Conservation (phyloP, 2,888 invertebrate species). For the Myopa testacea region DNA sequence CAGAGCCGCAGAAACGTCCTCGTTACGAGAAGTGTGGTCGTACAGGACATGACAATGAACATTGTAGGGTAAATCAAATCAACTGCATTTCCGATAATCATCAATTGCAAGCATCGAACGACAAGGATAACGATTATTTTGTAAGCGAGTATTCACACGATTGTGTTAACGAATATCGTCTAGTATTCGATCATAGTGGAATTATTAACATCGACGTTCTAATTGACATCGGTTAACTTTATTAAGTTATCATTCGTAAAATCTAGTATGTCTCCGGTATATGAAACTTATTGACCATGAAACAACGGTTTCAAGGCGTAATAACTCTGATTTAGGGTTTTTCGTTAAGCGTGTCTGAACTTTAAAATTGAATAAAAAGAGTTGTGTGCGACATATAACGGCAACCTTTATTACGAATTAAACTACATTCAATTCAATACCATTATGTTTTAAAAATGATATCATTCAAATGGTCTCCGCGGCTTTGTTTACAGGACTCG, state of each 20-base stretch:
- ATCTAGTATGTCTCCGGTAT: constrained; percentile 25
- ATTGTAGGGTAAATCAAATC: constrained; percentile 26
- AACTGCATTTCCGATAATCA: constrained; percentile 23
- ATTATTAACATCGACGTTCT: constrained; percentile 24
- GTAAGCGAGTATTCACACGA: constrained; percentile 12
- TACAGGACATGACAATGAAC: constrained; percentile 24
- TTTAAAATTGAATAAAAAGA: too few relatives aligned
- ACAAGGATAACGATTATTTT: constrained; percentile 19
- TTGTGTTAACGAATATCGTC: constrained; percentile 15
- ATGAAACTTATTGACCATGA: too few relatives aligned
- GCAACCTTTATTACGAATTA: too few relatives aligned
- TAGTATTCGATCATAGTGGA: constrained; percentile 18
- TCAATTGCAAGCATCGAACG: constrained; percentile 22
- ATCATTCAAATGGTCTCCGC: too few relatives aligned
- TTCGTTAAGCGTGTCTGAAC: too few relatives aligned
- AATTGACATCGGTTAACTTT: constrained; percentile 35
- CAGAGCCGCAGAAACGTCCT: constrained; percentile 27
- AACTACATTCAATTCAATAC: too few relatives aligned
- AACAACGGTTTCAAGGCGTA: constrained; percentile 19
- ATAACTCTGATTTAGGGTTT: constrained; percentile 21
- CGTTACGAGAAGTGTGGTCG: constrained; percentile 24
- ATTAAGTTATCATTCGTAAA: too few relatives aligned
- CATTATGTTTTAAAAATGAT: too few relatives aligned
- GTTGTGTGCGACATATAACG: too few relatives aligned
- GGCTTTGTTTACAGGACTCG: too few relatives aligned